Evolutionary conservation across 2,113 vertebrate genomes (phyloP), one percentile per base, ranked within the genome.

Genomic region (Thymallus thymallus): DNA sequence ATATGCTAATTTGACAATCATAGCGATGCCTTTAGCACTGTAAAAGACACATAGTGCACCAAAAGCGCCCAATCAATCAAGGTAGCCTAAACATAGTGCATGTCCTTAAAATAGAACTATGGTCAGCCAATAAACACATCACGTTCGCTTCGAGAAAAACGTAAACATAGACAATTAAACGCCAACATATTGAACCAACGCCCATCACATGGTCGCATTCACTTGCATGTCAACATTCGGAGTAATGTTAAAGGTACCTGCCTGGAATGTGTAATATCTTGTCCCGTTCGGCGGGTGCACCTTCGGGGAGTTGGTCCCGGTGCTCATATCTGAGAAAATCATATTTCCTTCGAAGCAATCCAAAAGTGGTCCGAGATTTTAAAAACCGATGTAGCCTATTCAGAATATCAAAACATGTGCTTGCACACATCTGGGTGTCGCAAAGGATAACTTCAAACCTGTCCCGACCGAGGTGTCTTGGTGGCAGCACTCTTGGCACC

Each of bases 241-340:
- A 29, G 55, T 35, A 26, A 64, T 0, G n/a, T 10, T 48, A 62
- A 62, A 3, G 3, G 74, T 68, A 92, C 97, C 95, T 96, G 95
- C 98, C 97, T 99, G 98, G 84, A 96, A 97, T 76, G 96, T 97
- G 85, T 98, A 98, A 91, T 96, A 98, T 78, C 98, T 92, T 58
- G 97, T 99, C 88, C 98, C 98, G 84, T 99, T 99, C 75, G 97
- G 97, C 76, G 94, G 97, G 88, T 99, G 96, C 82, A 96, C 94
- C 94, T 98, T 99, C 69, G 96, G 95, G 92, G 96, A 96, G 88
- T 94, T 96, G 91, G 94, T 95, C 91, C 95, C 96, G 90, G 95
- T 91, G 83, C 91, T 98, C 96, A 97, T 96, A 91, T 99, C 98
- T 69, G 94, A 97, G 91, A 99, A 98, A 93, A 99, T 99, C 98